Evolutionary conservation across 2,888 invertebrate species (phyloP).

Genomic region (Drymonia ruficornis): DNA sequence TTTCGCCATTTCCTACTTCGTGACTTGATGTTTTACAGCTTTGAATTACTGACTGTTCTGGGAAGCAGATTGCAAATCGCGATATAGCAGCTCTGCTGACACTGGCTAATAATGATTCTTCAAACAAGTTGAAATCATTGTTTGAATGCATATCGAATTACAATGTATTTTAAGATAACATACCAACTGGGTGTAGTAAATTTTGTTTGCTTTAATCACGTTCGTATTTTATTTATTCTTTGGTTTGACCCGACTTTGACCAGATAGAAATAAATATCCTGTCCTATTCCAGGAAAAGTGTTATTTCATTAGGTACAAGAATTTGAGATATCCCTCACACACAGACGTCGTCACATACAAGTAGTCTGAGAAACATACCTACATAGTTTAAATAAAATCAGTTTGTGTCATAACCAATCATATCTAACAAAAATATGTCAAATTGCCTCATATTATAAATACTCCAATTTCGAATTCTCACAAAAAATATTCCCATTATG

Average conservation of each 20-base stretch:
- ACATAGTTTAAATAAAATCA: too few species aligned
- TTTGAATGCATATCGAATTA: neutral
- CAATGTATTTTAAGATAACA: too few species aligned
- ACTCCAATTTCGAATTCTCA: conserved; percentile 12
- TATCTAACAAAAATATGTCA: neutral
- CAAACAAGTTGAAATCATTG: neutral
- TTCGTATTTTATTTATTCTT: too few species aligned
- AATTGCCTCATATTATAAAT: neutral
- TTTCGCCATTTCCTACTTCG: conserved; percentile 28
- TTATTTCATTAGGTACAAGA: too few species aligned
- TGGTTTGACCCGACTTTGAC: too few species aligned
- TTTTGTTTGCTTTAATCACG: too few species aligned
- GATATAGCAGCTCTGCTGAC: conserved; percentile 26
- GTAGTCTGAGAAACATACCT: too few species aligned
- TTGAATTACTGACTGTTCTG: conserved; percentile 40
- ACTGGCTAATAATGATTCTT: conserved; percentile 3
- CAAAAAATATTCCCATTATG: conserved; percentile 31
- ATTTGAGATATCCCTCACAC: too few species aligned
- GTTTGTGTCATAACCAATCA: too few species aligned
- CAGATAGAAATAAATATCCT: too few species aligned
- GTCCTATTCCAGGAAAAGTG: too few species aligned
- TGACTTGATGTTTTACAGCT: conserved; percentile 33
- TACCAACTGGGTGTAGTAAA: neutral
- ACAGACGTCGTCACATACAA: too few species aligned
- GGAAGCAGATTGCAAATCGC: conserved; percentile 25